phyloP scores from a whole-genome alignment of 2,888 invertebrate genomes.

The Macaria notata region DNA sequence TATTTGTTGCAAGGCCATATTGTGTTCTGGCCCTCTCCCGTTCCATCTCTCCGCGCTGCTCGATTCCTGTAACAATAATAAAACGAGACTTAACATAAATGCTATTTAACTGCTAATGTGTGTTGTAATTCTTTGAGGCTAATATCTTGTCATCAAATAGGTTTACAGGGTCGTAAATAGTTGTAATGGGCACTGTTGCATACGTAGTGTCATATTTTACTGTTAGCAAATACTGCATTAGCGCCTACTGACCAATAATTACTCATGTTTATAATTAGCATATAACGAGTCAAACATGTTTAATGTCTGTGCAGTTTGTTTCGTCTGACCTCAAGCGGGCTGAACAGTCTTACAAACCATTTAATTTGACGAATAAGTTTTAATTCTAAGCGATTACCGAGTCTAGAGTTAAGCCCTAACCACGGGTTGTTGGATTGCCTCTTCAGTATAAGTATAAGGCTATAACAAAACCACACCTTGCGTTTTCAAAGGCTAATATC shows the following conservation, averaged over 20 bases:
- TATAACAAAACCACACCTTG: conserved; percentile 77
- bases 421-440: conserved; percentile 71
- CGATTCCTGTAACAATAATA: conserved; percentile 87
- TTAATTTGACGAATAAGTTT: conserved; percentile 48
- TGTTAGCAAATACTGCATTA: conserved; percentile 30
- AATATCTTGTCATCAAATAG: conserved; percentile 4
- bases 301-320: conserved; percentile 22
- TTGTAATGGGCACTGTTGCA: conserved; percentile 3
- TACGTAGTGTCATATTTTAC: conserved; percentile 30
- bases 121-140: not conserved
- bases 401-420: conserved; percentile 67
- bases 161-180: conserved; percentile 11
- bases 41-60: conserved; percentile 94
- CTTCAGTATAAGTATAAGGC: conserved; percentile 73
- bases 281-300: conserved; percentile 27
- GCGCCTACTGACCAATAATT: conserved; percentile 25
- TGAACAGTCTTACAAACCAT: conserved; percentile 39
- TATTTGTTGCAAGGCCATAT: conserved; percentile 95
- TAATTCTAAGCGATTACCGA: conserved; percentile 67
- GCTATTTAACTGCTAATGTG: not conserved
- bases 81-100: conserved; percentile 8
- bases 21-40: conserved; percentile 94
- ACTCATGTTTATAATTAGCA: conserved; percentile 28
- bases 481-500: conserved; percentile 81
- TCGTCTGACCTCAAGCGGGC: conserved; percentile 24